Evolutionary conservation across 2,113 vertebrate genomes (phyloP), one percentile per base, ranked within the genome.

Genomic region (Thinocorus orbignyianus): DNA sequence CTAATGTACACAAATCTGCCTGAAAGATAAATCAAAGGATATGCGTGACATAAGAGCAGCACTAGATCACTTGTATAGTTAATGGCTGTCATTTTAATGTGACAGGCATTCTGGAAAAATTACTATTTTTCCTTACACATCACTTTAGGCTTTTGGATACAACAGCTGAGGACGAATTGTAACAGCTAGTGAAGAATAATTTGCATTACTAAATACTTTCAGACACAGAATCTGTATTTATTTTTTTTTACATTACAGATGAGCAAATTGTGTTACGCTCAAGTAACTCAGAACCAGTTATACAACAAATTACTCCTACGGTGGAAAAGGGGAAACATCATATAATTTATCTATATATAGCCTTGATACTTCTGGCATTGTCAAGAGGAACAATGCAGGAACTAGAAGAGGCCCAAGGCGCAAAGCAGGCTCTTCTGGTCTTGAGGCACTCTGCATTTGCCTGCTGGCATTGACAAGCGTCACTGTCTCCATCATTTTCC

Each of bases 21-120:
- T 83, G 68, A 65, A 94, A 80, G 8, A 39, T 76, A 62, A 70
- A 33, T 81, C 3, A 39, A 42, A 88, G 66, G 19, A 69, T 49
- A 35, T 1, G 6, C 0, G 1, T 54, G 54, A 60, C 1, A 2
- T 61, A 44, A 49, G 3, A 44, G 26, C 46, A 58, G 1, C 46
- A 42, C 17, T 8, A 60, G 42, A 73, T 62, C 49, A 11, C 49
- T 73, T 48, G 6, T 11, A 7, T 28, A 46, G 58, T 48, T 92
- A 62, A 24, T 52, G 26, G 13, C 7, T 85, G n/a, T 73, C 26
- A 39, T 18, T 73, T 68, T 41, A 68, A 73, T 37, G 55, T 74
- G 72, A 35, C 18, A 52, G 6, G 69, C 17, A 10, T 89, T 84
- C 41, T 84, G 52, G 24, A 68, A 93, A 80, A 57, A 35, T 23